Conservation (phyloP, 2,797 vertebrate genomes). For the Orientallactaga sibirica region DNA sequence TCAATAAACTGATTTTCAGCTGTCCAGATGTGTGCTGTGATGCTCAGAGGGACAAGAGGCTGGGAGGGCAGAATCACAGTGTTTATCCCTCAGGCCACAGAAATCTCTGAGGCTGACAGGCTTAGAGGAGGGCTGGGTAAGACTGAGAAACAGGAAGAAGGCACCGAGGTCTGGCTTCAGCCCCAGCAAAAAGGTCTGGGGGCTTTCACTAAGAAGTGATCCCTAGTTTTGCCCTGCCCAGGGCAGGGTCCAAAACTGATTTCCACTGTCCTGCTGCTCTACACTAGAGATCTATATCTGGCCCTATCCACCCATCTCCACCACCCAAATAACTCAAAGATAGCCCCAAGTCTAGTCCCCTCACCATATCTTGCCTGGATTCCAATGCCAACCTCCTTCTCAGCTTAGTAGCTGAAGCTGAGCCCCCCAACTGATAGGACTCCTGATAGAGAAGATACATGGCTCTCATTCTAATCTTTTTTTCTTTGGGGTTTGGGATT, state of each 20-base stretch:
- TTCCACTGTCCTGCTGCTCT: background rate
- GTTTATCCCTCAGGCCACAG: constrained; percentile 6
- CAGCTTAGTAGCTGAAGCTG: constrained; percentile 9
- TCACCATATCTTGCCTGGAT: background rate
- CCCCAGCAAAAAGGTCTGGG: background rate
- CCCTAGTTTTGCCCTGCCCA: background rate
- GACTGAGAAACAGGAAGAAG: constrained; percentile 37
- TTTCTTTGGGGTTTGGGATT: constrained; percentile 78
- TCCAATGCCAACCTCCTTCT: background rate
- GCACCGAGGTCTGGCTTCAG: constrained; percentile 16
- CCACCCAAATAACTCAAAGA: background rate
- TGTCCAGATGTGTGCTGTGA: constrained; percentile 62
- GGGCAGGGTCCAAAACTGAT: background rate
- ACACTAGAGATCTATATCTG: background rate
- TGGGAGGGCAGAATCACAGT: constrained; percentile 25
- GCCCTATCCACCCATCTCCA: background rate
- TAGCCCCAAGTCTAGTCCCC: background rate
- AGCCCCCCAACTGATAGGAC: constrained; percentile 17
- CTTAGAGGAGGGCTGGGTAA: background rate
- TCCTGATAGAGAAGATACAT: constrained; percentile 75
- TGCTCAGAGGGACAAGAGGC: constrained; percentile 7
- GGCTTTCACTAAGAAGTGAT: background rate
- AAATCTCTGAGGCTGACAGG: background rate
- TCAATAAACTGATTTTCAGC: constrained; percentile 71
- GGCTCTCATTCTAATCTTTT: constrained; percentile 80